These are phyloP conservation scores for Schizopygopsis pylzovi DNA, from an alignment of 2,797 vertebrate genomes.

Conservation along the genomic window DNA sequence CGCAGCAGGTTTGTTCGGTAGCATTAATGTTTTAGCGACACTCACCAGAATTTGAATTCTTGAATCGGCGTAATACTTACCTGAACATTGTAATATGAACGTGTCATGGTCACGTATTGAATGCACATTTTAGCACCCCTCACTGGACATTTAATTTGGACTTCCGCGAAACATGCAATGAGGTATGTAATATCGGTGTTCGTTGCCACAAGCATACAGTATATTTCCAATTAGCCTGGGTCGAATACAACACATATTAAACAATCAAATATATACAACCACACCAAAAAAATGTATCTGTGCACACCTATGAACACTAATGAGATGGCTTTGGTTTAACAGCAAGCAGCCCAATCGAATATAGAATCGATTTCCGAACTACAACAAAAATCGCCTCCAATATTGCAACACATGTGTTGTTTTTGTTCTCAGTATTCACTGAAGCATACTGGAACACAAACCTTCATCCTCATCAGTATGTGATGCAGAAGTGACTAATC, in stretches of 20 bases:
- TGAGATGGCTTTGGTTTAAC: not conserved
- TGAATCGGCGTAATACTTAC: not conserved
- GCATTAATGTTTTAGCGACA: not conserved
- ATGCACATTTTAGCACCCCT: too few species aligned
- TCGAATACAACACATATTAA: not conserved
- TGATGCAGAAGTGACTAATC: constrained; percentile 44
- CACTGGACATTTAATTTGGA: too few species aligned
- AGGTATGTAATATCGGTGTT: too few species aligned
- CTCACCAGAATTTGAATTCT: too few species aligned
- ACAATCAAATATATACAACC: not conserved
- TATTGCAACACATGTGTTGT: not conserved
- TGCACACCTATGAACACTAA: not conserved
- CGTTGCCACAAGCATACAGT: too few species aligned
- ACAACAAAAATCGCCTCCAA: not conserved
- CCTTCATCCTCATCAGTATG: constrained; percentile 20
- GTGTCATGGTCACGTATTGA: not conserved
- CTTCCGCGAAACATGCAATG: too few species aligned
- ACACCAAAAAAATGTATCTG: too few species aligned
- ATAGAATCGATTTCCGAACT: not conserved
- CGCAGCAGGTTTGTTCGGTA: too few species aligned
- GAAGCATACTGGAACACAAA: not conserved
- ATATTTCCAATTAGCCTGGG: too few species aligned
- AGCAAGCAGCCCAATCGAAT: not conserved
- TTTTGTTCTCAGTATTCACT: constrained; percentile 1
- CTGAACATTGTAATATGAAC: too few species aligned